Conservation (phyloP, 2,113 vertebrate genomes). For the Emydocephalus ijimae region DNA sequence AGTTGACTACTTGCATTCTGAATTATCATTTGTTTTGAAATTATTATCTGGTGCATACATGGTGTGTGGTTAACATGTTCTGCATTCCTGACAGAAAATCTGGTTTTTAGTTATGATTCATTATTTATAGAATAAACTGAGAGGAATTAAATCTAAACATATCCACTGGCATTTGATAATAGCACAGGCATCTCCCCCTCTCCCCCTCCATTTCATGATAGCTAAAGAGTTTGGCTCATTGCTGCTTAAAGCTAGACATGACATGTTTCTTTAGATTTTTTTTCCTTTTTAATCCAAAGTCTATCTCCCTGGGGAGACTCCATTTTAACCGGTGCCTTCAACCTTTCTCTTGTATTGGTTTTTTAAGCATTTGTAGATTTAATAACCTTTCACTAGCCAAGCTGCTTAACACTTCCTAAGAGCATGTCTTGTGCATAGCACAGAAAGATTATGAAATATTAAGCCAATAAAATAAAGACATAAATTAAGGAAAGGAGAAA, state of each 20-base stretch:
- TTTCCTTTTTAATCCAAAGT: neutral
- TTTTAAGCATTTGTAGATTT: neutral
- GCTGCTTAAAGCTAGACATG: neutral
- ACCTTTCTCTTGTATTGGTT: neutral
- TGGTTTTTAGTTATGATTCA: neutral
- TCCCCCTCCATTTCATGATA: neutral
- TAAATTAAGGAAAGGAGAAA: neutral
- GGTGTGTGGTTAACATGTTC: neutral
- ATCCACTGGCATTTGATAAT: neutral
- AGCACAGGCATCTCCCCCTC: neutral
- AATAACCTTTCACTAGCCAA: neutral
- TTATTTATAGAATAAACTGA: neutral
- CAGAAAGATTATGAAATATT: neutral
- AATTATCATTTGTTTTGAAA: neutral
- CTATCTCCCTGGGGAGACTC: neutral
- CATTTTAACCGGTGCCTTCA: neutral
- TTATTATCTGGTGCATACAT: neutral
- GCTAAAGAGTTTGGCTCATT: neutral
- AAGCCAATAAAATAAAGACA: neutral
- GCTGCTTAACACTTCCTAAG: neutral
- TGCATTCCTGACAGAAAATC: neutral
- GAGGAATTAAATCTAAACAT: neutral
- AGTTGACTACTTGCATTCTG: neutral
- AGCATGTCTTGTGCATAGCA: neutral
- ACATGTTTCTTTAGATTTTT: neutral